A percentile compares a stretch with the other conserved stretches of the same genome.
Evolutionary conservation across 2,888 invertebrate species (phyloP).

Genomic region (Meta bourneti): DNA sequence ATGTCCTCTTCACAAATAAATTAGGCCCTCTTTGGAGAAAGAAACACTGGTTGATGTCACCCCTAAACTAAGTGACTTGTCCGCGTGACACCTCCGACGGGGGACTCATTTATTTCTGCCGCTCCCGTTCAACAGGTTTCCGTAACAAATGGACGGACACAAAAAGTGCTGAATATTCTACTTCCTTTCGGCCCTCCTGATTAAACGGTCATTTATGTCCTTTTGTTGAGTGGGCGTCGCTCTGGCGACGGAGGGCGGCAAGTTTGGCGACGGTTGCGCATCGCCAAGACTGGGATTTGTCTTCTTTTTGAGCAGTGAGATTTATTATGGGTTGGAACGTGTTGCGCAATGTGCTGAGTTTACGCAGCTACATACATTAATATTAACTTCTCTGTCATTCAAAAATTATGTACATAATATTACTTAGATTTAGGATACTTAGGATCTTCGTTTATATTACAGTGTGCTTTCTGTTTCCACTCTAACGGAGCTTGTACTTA

Average conservation of each 20-base stretch:
- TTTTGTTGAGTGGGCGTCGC: constrained; percentile 30
- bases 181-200: constrained; percentile 39
- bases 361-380: background rate
- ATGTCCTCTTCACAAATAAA: background rate
- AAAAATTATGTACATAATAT: no score
- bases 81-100: background rate
- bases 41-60: background rate
- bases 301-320: background rate
- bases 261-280: background rate
- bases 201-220: constrained; percentile 60
- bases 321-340: background rate
- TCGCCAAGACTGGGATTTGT: no score
- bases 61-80: background rate
- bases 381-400: no score
- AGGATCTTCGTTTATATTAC: no score
- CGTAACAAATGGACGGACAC: constrained; percentile 52
- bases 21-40: background rate
- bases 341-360: background rate
- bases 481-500: no score
- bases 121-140: constrained; percentile 52
- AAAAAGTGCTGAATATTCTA: constrained; percentile 71
- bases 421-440: no score
- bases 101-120: background rate
- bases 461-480: no score
- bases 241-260: constrained; percentile 16